A percentile compares a stretch with the other conserved stretches of the same genome.
Evolutionary conservation across 2,113 vertebrate genomes (phyloP).

Genomic region (Rhagologus leucostigma): DNA sequence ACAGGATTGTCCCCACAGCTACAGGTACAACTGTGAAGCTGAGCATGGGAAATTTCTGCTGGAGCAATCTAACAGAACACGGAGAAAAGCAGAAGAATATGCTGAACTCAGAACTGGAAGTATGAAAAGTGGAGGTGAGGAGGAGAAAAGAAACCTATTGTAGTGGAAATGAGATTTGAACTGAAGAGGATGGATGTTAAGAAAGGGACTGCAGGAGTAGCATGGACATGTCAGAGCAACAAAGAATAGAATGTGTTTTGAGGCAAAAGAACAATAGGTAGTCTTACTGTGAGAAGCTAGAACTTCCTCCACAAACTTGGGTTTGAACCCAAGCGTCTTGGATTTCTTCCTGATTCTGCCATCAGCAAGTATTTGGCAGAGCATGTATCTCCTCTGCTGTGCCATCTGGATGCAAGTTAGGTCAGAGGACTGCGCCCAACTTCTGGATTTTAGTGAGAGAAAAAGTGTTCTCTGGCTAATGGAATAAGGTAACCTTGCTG

Average conservation of each 20-base stretch:
- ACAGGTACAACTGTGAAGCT: not conserved
- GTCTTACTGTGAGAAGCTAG: not conserved
- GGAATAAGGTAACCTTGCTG: not conserved
- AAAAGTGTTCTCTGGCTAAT: not conserved
- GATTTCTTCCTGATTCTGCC: not conserved
- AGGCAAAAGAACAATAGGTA: not conserved
- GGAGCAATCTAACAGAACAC: not conserved
- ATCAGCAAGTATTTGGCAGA: not conserved
- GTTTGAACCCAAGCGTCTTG: not conserved
- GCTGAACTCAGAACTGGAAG: not conserved
- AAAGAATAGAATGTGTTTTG: not conserved
- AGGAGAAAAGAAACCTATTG: not conserved
- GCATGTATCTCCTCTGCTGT: fast-evolving
- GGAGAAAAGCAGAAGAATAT: not conserved
- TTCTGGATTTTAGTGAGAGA: not conserved
- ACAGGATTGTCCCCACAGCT: not conserved
- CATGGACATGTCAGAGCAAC: not conserved
- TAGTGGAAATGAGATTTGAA: not conserved
- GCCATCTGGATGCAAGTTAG: not conserved
- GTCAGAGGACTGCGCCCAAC: not conserved
- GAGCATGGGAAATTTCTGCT: not conserved
- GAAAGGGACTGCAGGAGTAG: not conserved
- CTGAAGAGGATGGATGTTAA: not conserved
- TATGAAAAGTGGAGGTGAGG: not conserved
- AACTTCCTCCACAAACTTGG: not conserved